Evolutionary conservation across 92 coral and sea anemone genomes (phyloP), one percentile per base, ranked within the genome.

Genomic region (Heliopora coerulea): DNA sequence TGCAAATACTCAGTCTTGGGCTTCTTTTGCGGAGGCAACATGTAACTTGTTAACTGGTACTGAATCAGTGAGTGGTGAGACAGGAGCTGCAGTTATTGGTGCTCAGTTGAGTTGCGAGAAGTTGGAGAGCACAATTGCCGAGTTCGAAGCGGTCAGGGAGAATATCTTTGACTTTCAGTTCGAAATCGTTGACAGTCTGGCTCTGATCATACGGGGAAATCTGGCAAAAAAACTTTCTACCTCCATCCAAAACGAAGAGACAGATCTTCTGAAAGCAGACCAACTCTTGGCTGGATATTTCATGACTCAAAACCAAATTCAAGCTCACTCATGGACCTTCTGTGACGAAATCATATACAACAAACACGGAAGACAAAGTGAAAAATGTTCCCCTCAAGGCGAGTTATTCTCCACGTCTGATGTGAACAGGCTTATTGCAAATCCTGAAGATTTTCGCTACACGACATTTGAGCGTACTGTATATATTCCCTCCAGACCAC

Each of bases 81-180:
- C 37, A 3, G 67, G 67, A 29, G 40, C 19, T 12, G 5, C 67
- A 2, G 88, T 66, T n/a, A 78, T 69, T 21, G 85, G 86, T 35
- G 85, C 73, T 9, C 68, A 83, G 88, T 52, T 84, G 21, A 0
- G 83, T 26, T 87, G 91, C 58, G 91, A 87, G 57, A 73, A 33
- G 12, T 73, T 87, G 26, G 91, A 84, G 63, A 88, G 91, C 21
- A 84, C 91, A 9, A 58, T 87, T 17, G 88, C 88, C 19, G 88
- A 87, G 34, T 84, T 67, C 46, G 40, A 52, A 24, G 52, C 88
- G 11, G 79, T 87, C 26, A 48, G 91, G 54, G 91, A 83, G 28
- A 46, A 80, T 57, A 83, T 87, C 28, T 80, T 83, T 57, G 91
- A 87, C 49, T 87, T 83, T 40, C 91, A 87, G 77, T 87, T 87